phyloP scores from a whole-genome alignment of 2,113 vertebrate species.

The Gnathonemus longibarbis region DNA sequence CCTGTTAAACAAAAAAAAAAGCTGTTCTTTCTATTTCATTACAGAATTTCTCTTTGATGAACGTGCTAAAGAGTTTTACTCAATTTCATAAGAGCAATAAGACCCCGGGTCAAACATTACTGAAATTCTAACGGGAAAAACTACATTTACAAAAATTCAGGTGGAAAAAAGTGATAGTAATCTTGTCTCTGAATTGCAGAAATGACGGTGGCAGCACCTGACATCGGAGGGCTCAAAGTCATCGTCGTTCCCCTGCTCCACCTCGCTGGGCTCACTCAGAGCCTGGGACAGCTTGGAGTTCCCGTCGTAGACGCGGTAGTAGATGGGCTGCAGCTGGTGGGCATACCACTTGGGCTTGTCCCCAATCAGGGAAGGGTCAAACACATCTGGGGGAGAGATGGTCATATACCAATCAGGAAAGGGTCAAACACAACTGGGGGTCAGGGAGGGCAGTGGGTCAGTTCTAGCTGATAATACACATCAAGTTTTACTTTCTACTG shows the following conservation, averaged over 20 bases:
- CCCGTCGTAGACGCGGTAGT: constrained; percentile 88
- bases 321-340: constrained; percentile 89
- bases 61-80: not conserved
- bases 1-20: not conserved
- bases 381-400: constrained; percentile 68
- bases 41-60: not conserved
- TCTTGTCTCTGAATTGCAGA: not conserved
- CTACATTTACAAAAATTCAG: not conserved
- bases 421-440: not conserved
- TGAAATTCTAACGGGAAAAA: not conserved
- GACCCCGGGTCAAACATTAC: not conserved
- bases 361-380: constrained; percentile 92
- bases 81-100: not conserved
- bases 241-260: constrained; percentile 67
- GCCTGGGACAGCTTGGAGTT: constrained; percentile 86
- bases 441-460: not conserved
- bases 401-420: not conserved
- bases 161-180: not conserved
- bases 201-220: constrained; percentile 53
- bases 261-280: constrained; percentile 70
- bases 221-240: constrained; percentile 90
- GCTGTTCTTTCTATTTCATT: not conserved
- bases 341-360: constrained; percentile 98
- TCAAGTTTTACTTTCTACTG: not conserved
- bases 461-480: not conserved